Conservation (phyloP, 2,113 vertebrate species). For the Procapra przewalskii region DNA sequence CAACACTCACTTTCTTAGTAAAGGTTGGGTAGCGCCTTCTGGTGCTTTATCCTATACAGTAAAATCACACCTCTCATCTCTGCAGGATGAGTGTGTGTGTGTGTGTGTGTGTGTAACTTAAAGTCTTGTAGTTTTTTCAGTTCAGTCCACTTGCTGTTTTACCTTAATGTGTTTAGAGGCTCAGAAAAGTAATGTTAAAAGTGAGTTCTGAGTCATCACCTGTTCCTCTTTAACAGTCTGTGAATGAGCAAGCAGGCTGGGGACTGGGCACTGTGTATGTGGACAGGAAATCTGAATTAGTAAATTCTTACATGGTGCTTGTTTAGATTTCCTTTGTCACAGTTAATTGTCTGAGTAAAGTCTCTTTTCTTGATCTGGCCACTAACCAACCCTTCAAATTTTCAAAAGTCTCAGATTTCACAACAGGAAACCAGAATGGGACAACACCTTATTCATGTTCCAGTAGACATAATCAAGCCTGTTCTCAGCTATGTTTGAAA, state of each 20-base stretch:
- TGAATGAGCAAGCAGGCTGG: not conserved
- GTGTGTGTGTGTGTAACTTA: not conserved
- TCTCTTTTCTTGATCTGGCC: not conserved
- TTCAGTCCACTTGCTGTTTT: not conserved
- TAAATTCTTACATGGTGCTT: not conserved
- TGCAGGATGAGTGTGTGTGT: not conserved
- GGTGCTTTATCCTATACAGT: not conserved
- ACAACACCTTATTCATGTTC: not conserved
- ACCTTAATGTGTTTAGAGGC: not conserved
- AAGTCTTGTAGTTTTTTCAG: not conserved
- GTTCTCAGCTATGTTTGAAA: not conserved
- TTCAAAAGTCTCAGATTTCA: not conserved
- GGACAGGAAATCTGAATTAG: not conserved
- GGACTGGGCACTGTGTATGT: not conserved
- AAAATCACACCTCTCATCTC: not conserved
- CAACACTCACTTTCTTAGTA: not conserved
- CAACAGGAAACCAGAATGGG: not conserved
- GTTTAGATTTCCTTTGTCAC: not conserved
- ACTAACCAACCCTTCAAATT: not conserved
- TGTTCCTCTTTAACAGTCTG: not conserved
- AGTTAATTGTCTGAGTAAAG: not conserved
- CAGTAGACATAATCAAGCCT: not conserved
- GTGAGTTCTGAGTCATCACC: not conserved
- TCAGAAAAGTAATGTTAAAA: conserved; percentile 10
- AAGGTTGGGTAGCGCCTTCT: not conserved